These are phyloP conservation scores for Delia radicum DNA, from an alignment of 1,140 invertebrate genomes.

Conservation along the genomic window DNA sequence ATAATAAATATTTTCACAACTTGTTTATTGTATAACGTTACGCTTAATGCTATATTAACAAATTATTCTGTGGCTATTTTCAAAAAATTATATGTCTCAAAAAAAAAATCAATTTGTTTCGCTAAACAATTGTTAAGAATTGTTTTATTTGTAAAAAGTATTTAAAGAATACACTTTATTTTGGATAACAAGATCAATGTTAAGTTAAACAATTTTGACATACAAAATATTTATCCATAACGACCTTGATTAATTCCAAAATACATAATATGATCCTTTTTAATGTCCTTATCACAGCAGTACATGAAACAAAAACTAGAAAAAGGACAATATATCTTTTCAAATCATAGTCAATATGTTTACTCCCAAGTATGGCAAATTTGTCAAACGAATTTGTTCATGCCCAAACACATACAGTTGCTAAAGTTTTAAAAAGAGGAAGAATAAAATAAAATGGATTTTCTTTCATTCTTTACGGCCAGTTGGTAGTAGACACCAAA, in stretches of 20 bases:
- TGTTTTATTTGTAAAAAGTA: not conserved
- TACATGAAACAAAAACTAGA: not conserved
- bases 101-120: slow-evolving; percentile 5
- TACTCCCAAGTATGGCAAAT: slow-evolving; percentile 13
- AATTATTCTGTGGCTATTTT: slow-evolving; percentile 10
- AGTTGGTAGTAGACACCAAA: slow-evolving; percentile 14
- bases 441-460: not conserved
- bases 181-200: not conserved
- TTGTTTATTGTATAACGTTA: not conserved
- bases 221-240: slow-evolving; percentile 4
- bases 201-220: not conserved
- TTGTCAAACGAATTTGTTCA: not conserved
- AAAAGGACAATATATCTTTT: no score
- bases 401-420: slow-evolving; percentile 4
- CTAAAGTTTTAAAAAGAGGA: not conserved
- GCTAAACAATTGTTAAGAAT: slow-evolving; percentile 9
- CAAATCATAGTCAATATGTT: no score
- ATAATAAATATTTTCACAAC: not conserved
- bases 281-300: not conserved
- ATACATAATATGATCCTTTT: not conserved
- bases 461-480: not conserved
- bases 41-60: not conserved
- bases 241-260: slow-evolving; percentile 13
- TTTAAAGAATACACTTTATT: not conserved
- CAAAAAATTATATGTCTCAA: not conserved